These are phyloP conservation scores for Rhinogobius similis DNA, from an alignment of 2,113 vertebrate species.

Conservation along the genomic window DNA sequence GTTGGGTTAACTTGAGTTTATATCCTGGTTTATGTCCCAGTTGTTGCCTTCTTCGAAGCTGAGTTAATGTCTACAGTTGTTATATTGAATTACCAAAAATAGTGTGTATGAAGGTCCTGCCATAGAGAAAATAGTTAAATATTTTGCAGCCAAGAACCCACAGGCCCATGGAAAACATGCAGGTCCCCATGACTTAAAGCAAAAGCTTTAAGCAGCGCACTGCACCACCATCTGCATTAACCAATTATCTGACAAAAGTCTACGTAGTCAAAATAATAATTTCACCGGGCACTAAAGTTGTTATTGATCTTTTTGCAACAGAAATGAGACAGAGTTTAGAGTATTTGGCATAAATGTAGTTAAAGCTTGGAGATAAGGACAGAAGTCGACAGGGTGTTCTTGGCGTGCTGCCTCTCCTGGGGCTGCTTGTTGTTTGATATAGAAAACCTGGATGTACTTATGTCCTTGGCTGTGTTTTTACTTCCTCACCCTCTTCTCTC, in stretches of 20 bases:
- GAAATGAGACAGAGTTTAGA: constrained; percentile 14
- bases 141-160: too few species aligned
- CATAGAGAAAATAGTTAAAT: too few species aligned
- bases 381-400: constrained; percentile 18
- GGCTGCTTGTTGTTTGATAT: constrained; percentile 41
- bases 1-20: too few species aligned
- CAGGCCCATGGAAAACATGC: too few species aligned
- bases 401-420: constrained; percentile 27
- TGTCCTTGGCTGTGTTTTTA: constrained; percentile 40
- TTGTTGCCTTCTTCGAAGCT: too few species aligned
- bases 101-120: too few species aligned
- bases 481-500: constrained; percentile 18
- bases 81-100: too few species aligned
- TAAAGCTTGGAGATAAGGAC: constrained; percentile 26
- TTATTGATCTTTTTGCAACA: background rate
- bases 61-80: too few species aligned
- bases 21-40: too few species aligned
- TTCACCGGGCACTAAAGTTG: background rate
- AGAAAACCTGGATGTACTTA: constrained; percentile 32
- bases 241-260: too few species aligned
- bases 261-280: background rate
- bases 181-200: too few species aligned
- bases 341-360: constrained; percentile 17
- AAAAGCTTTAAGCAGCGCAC: too few species aligned
- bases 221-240: background rate